These are phyloP conservation scores for Vanacampus margaritifer DNA, from an alignment of 2,113 vertebrate genomes.

Conservation along the genomic window DNA sequence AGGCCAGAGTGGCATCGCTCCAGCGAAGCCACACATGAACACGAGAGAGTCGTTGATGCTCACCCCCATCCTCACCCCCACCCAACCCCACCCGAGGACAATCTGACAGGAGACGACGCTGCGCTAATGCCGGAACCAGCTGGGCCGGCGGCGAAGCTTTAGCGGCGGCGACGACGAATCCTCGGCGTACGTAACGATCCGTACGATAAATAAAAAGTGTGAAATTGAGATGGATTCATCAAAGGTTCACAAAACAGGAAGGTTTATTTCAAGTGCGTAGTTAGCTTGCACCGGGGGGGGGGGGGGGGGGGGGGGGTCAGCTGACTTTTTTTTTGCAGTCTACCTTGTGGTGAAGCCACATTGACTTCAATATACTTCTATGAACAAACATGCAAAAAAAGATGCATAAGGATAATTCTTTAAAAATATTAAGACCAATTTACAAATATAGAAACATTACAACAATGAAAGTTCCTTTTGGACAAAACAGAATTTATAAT, in stretches of 20 bases:
- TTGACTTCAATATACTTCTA: too few relatives aligned
- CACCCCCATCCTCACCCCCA: background rate
- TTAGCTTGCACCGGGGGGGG: background rate
- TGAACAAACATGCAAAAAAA: too few relatives aligned
- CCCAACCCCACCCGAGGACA: slow-evolving; percentile 69
- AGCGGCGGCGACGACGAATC: slow-evolving; percentile 55
- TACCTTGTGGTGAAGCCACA: background rate
- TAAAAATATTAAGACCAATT: too few relatives aligned
- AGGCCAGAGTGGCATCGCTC: slow-evolving; percentile 64
- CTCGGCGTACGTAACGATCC: slow-evolving; percentile 55
- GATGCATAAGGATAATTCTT: too few relatives aligned
- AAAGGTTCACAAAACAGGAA: background rate
- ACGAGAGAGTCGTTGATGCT: background rate
- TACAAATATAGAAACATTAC: too few relatives aligned
- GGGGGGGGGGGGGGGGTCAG: too few relatives aligned
- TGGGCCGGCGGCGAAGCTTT: slow-evolving; percentile 46
- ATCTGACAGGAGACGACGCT: slow-evolving; percentile 62
- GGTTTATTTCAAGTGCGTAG: background rate
- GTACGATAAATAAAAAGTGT: slow-evolving; percentile 56
- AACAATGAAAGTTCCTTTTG: too few relatives aligned
- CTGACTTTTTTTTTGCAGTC: too few relatives aligned
- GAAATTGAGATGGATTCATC: slow-evolving; percentile 33
- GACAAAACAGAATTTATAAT: too few relatives aligned
- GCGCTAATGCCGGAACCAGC: slow-evolving; percentile 63
- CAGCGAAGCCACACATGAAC: background rate